phyloP scores from a whole-genome alignment of 2,888 invertebrate genomes.

The Gnatocerus cornutus region DNA sequence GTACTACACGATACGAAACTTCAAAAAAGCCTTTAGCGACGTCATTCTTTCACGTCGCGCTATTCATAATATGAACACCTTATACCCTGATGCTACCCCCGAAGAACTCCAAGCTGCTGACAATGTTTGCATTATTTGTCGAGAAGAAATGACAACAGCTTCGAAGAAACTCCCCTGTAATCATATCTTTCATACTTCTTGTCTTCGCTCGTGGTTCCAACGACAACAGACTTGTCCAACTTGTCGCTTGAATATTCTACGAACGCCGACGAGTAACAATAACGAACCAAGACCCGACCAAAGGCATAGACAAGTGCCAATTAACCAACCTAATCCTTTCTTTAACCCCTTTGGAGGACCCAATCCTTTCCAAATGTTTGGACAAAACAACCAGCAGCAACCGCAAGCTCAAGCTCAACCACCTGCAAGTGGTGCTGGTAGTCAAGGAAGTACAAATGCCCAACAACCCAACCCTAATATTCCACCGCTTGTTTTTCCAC shows the following conservation, averaged over 20 bases:
- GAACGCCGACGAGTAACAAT: constrained; percentile 59
- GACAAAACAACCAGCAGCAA: constrained; percentile 64
- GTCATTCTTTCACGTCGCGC: constrained; percentile 97
- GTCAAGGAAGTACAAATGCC: constrained; percentile 22
- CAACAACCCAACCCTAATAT: constrained; percentile 56
- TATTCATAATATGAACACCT: constrained; percentile 97
- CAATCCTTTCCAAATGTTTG: constrained; percentile 65
- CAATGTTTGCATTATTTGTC: constrained; percentile 99
- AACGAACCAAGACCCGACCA: constrained; percentile 52
- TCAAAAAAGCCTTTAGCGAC: constrained; percentile 98
- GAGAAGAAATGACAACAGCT: constrained; percentile 82
- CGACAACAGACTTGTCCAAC: constrained; percentile 99
- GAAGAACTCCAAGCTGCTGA: constrained; percentile 94
- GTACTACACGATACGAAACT: constrained; percentile 98
- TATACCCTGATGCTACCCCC: constrained; percentile 96
- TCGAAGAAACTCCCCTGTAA: constrained; percentile 99
- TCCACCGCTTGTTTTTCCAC: constrained; percentile 74
- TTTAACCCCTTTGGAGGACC: constrained; percentile 62
- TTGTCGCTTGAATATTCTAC: constrained; percentile 89
- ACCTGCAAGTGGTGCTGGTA: constrained; percentile 57
- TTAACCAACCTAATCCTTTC: constrained; percentile 60
- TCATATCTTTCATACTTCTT: constrained; percentile 99
- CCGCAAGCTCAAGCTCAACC: constrained; percentile 44
- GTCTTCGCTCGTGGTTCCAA: constrained; percentile 99
- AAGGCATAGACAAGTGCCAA: constrained; percentile 54